Base-by-base conservation (phyloP, 2,888 invertebrate species). In the Orthosia incerta region DNA sequence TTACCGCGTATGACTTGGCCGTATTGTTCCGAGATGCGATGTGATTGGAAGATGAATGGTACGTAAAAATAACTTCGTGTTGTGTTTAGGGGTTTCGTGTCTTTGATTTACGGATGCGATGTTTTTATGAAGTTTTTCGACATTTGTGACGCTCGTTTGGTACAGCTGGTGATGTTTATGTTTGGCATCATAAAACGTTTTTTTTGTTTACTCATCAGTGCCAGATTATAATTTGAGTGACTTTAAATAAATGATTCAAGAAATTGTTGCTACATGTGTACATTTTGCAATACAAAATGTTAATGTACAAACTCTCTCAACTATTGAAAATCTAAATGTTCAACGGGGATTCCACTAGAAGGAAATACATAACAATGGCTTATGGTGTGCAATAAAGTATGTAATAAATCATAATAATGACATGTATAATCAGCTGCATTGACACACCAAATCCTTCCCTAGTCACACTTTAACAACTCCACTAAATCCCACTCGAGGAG, bases 401-500 rank as follows among this genome's bases (percentile, higher is more conserved):
- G 9, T 39, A 9, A 39, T 39, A 39, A 7, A 39, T 39, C 39
- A 31, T 31, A 4, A 18, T 18, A 31, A 12, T 18, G 11, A 11
- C 1, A 18, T 4, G 59, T 59, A 39, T n/a, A 20, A 23, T 5
- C 4, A 18, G 45, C 46, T 50, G 3, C 56, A 55, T 18, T 16
- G 66, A 50, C 84, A 84, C 67, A 87, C 74, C 48, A 71, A 65
- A 48, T 50, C 15, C 15, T 31, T 20, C 23, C 3, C 0, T 60
- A 63, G 71, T 72, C 85, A 85, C 74, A 88, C 78, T 48, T 46
- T 4, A 63, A 66, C 89, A 82, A 45, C 92, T 91, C 89, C 81
- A 88, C 88, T 89, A 61, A 88, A 69, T 87, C 88, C 78, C 76
- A 71, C 82, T 88, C 86, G 81, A 89, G 90, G 89, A 95, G 95